These are phyloP conservation scores for Zeus faber DNA, from an alignment of 2,113 vertebrate species.

Conservation along the genomic window DNA sequence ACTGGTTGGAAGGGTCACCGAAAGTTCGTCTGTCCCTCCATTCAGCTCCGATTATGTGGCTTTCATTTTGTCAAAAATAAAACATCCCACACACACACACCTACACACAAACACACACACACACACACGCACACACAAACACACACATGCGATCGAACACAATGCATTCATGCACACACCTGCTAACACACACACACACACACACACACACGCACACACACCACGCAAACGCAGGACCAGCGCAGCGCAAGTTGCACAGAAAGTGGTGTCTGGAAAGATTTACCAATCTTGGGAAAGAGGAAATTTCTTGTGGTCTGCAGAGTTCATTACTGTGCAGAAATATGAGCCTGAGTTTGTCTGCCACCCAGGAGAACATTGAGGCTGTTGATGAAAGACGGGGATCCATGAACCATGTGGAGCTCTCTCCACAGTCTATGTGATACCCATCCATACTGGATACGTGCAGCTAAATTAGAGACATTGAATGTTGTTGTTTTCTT, in stretches of 20 bases:
- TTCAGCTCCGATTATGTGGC: neutral
- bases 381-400: too few species aligned
- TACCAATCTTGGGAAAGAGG: slow-evolving; percentile 49
- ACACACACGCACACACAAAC: slow-evolving; percentile 4
- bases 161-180: too few species aligned
- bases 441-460: too few species aligned
- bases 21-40: neutral
- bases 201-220: slow-evolving; percentile 4
- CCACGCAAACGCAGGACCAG: neutral
- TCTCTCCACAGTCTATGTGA: too few species aligned
- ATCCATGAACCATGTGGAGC: slow-evolving; percentile 25
- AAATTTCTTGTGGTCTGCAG: slow-evolving; percentile 50
- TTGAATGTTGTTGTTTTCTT: too few species aligned
- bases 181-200: neutral
- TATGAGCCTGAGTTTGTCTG: slow-evolving; percentile 42
- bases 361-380: slow-evolving; percentile 36
- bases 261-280: slow-evolving; percentile 56
- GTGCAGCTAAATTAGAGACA: too few species aligned
- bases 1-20: neutral
- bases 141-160: too few species aligned
- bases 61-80: neutral
- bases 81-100: neutral
- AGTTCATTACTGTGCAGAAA: slow-evolving; percentile 57
- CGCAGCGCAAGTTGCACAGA: slow-evolving; percentile 8
- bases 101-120: slow-evolving; percentile 1